Evolutionary conservation across 2,888 invertebrate species (phyloP).

Genomic region (Morinoia aosen): DNA sequence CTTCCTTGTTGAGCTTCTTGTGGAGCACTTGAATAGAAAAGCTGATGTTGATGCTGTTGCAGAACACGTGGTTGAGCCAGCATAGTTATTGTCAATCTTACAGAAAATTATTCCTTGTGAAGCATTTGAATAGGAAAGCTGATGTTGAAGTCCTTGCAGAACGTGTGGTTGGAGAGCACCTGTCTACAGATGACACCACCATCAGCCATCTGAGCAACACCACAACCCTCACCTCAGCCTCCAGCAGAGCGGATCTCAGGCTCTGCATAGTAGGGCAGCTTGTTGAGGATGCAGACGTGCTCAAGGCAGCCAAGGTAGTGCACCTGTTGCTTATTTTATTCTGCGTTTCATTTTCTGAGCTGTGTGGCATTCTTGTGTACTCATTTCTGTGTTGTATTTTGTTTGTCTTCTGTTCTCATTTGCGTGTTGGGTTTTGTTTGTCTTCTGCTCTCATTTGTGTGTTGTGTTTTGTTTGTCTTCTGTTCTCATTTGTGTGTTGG

Average conservation of each 20-base stretch:
- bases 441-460: too few species aligned
- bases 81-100: too few species aligned
- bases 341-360: neutral
- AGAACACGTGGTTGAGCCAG: too few species aligned
- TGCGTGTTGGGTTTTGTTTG: too few species aligned
- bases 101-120: neutral
- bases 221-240: constrained; percentile 1
- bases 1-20: too few species aligned
- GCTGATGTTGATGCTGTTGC: too few species aligned
- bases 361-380: neutral
- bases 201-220: constrained; percentile 46
- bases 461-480: too few species aligned
- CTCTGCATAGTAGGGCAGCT: constrained; percentile 64
- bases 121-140: neutral
- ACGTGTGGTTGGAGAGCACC: neutral
- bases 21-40: too few species aligned
- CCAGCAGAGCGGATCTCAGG: constrained; percentile 18
- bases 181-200: constrained; percentile 44
- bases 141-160: neutral
- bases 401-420: neutral
- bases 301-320: constrained; percentile 63
- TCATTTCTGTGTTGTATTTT: neutral
- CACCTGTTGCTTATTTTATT: neutral
- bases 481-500: neutral
- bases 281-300: constrained; percentile 58